These are phyloP conservation scores for Parascotia fuliginaria DNA, from an alignment of 2,888 invertebrate species.

Conservation along the genomic window DNA sequence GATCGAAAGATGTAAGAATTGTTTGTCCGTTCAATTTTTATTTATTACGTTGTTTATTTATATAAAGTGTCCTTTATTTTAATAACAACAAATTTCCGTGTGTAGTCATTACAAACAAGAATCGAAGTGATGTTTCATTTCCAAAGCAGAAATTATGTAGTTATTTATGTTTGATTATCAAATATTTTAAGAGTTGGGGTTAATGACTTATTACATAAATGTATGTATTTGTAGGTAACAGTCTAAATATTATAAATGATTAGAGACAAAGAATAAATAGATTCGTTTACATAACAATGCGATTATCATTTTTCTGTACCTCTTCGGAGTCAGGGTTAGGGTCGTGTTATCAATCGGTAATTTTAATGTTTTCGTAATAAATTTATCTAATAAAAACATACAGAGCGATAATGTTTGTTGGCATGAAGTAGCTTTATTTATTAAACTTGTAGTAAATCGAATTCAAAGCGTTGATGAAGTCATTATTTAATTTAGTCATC, in stretches of 20 bases:
- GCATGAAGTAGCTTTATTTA: too few relatives aligned
- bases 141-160: too few relatives aligned
- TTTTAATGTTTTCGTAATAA: slow-evolving; percentile 22
- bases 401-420: slow-evolving; percentile 9
- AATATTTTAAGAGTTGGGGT: too few relatives aligned
- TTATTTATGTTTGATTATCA: too few relatives aligned
- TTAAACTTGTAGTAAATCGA: too few relatives aligned
- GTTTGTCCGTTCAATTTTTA: slow-evolving; percentile 15
- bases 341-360: slow-evolving; percentile 24
- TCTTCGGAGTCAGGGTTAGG: slow-evolving; percentile 13
- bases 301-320: slow-evolving; percentile 2
- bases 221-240: too few relatives aligned
- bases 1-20: slow-evolving; percentile 32
- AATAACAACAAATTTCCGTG: too few relatives aligned
- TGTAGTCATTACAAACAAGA: too few relatives aligned
- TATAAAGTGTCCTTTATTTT: not conserved
- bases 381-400: slow-evolving; percentile 25
- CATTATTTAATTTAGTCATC: too few relatives aligned
- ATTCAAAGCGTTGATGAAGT: too few relatives aligned
- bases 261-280: not conserved
- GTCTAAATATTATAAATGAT: not conserved
- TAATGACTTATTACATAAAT: too few relatives aligned
- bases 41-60: slow-evolving; percentile 2
- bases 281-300: not conserved
- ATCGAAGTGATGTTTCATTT: too few relatives aligned